phyloP scores from a whole-genome alignment of 2,113 vertebrate genomes.

The Hippoglossus stenolepis region DNA sequence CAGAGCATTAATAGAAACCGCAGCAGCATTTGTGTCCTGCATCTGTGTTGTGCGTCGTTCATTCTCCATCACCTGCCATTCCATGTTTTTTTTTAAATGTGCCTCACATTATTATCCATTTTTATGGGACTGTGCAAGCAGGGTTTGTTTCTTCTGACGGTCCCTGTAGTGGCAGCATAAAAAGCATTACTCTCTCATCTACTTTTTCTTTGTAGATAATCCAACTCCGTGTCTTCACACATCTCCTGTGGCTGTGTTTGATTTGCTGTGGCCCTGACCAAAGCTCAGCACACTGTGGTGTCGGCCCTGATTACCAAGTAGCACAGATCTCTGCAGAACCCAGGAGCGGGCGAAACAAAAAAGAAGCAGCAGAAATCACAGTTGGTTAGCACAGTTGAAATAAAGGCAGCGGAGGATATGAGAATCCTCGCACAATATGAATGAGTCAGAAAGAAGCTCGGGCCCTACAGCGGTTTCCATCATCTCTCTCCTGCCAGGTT shows the following conservation, averaged over 20 bases:
- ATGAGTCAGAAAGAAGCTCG: constrained; percentile 34
- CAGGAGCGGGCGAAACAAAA: constrained; percentile 13
- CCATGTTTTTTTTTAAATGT: constrained; percentile 32
- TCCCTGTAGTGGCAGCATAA: constrained; percentile 20
- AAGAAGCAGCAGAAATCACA: constrained; percentile 10
- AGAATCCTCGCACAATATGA: constrained; percentile 49
- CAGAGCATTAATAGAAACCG: constrained; percentile 23
- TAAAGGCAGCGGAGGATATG: constrained; percentile 49
- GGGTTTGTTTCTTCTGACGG: constrained; percentile 14
- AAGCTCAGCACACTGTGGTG: constrained; percentile 26
- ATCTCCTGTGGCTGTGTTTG: constrained; percentile 52
- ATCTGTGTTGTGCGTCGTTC: constrained; percentile 15
- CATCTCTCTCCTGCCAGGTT: constrained; percentile 55
- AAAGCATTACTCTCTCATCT: constrained; percentile 27
- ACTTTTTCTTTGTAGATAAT: constrained; percentile 37
- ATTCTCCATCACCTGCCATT: constrained; percentile 7
- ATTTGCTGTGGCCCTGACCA: constrained; percentile 53
- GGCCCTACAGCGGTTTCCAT: constrained; percentile 59
- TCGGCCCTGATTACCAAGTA: constrained; percentile 43
- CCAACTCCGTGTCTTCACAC: constrained; percentile 27
- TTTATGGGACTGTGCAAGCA: neutral
- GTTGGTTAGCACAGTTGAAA: constrained; percentile 22
- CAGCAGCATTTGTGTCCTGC: constrained; percentile 3
- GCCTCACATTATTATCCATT: neutral
- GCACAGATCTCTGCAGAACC: constrained; percentile 35